A percentile compares a stretch with the other conserved stretches of the same genome.
phyloP scores from a whole-genome alignment of 2,888 invertebrate genomes.

The Lasioglossum figueresi region DNA sequence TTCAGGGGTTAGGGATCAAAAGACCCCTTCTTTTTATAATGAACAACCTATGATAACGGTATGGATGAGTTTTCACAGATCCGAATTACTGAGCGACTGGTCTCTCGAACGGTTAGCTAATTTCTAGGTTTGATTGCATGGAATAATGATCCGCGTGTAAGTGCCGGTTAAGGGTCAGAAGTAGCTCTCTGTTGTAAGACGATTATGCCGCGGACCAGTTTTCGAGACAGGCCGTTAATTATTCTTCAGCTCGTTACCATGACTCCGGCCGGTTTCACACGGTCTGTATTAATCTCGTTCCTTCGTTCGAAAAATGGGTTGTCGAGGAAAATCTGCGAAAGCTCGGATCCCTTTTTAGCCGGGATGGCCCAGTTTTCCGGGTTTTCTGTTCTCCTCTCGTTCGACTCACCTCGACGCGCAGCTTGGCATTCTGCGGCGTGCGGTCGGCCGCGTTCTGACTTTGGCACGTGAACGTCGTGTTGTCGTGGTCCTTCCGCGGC shows the following conservation, averaged over 20 bases:
- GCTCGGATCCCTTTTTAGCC: constrained; percentile 6
- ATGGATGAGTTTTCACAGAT: not conserved
- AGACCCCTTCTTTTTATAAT: not conserved
- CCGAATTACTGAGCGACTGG: not conserved
- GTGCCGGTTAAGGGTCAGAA: not conserved
- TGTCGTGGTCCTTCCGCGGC: constrained; percentile 95
- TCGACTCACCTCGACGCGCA: constrained; percentile 90
- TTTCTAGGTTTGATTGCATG: not conserved
- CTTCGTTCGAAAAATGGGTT: constrained; percentile 31
- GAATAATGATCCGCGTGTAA: not conserved
- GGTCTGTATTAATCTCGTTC: constrained; percentile 59
- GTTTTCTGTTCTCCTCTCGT: not conserved
- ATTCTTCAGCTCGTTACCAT: constrained; percentile 67
- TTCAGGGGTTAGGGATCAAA: too few relatives aligned
- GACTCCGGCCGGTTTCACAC: constrained; percentile 42
- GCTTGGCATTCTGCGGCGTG: constrained; percentile 91
- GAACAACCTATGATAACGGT: not conserved
- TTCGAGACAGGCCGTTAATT: constrained; percentile 65
- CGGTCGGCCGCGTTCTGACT: constrained; percentile 96
- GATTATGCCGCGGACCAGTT: constrained; percentile 58
- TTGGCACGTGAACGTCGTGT: constrained; percentile 96
- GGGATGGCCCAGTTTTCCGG: constrained; percentile 32
- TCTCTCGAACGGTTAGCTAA: not conserved
- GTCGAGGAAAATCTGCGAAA: constrained; percentile 46
- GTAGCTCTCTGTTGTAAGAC: constrained; percentile 28